Conservation (phyloP, 2,113 vertebrate species). For the Caretta caretta region DNA sequence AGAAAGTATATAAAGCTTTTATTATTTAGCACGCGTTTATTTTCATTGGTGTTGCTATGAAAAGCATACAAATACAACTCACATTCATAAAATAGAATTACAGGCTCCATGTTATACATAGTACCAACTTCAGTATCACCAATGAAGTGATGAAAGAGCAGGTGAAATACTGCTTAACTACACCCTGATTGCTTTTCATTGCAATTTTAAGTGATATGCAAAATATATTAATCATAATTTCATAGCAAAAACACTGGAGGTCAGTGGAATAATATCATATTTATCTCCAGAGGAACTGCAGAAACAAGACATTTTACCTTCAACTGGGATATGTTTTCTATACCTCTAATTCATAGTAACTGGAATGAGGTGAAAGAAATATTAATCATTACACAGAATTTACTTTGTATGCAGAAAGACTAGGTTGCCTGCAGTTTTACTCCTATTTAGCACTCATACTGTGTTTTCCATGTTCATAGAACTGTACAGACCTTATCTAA, state of each 20-base stretch:
- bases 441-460: neutral
- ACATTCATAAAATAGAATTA: neutral
- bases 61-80: neutral
- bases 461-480: neutral
- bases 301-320: slow-evolving; percentile 50
- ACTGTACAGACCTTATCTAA: neutral
- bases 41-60: neutral
- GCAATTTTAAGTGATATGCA: slow-evolving; percentile 8
- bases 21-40: slow-evolving; percentile 16
- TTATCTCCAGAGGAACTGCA: slow-evolving; percentile 26
- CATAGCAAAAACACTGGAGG: slow-evolving; percentile 25
- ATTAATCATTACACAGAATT: slow-evolving; percentile 16
- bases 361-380: slow-evolving; percentile 56
- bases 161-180: neutral
- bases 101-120: neutral
- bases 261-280: slow-evolving; percentile 37
- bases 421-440: slow-evolving; percentile 17
- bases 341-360: slow-evolving; percentile 31
- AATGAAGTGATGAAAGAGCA: neutral
- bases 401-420: slow-evolving; percentile 13
- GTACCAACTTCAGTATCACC: neutral
- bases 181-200: neutral
- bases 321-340: slow-evolving; percentile 17
- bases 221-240: slow-evolving; percentile 14
- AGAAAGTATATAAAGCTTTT: slow-evolving; percentile 18